These are phyloP conservation scores for Tetranychus urticae DNA, from an alignment of 1,140 invertebrate genomes.

Conservation along the genomic window DNA sequence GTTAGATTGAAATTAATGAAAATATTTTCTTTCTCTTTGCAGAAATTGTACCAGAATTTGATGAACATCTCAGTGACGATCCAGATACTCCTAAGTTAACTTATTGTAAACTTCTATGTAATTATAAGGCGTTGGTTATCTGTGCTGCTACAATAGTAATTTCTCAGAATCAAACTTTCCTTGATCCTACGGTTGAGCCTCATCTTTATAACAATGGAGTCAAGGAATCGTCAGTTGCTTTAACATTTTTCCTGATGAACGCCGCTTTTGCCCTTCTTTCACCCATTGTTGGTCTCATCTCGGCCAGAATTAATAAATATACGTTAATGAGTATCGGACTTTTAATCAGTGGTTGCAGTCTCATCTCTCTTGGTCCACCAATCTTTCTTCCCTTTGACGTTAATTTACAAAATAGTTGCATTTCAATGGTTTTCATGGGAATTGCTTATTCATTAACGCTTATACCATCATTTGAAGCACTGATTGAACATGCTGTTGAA, in stretches of 20 bases:
- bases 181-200: conserved; percentile 49
- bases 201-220: conserved; percentile 28
- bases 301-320: conserved; percentile 29
- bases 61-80: neutral
- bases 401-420: conserved; percentile 35
- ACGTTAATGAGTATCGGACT: conserved; percentile 40
- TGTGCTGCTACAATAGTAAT: conserved; percentile 32
- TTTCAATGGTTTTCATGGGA: conserved; percentile 35
- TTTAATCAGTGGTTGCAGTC: conserved; percentile 30
- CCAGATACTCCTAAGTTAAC: conserved; percentile 16
- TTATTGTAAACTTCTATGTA: conserved; percentile 33
- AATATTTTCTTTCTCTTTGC: neutral
- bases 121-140: conserved; percentile 30
- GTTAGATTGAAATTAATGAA: neutral
- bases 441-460: conserved; percentile 39
- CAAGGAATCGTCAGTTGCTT: conserved; percentile 26
- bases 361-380: conserved; percentile 40
- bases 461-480: conserved; percentile 24
- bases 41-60: neutral
- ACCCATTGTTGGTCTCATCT: conserved; percentile 43
- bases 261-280: conserved; percentile 43
- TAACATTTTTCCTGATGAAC: conserved; percentile 45
- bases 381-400: conserved; percentile 32
- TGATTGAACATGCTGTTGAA: conserved; percentile 15
- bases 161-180: conserved; percentile 41